Evolutionary conservation across 2,888 invertebrate genomes (phyloP), one percentile per base, ranked within the genome.

Genomic region (Drosophila birchii): DNA sequence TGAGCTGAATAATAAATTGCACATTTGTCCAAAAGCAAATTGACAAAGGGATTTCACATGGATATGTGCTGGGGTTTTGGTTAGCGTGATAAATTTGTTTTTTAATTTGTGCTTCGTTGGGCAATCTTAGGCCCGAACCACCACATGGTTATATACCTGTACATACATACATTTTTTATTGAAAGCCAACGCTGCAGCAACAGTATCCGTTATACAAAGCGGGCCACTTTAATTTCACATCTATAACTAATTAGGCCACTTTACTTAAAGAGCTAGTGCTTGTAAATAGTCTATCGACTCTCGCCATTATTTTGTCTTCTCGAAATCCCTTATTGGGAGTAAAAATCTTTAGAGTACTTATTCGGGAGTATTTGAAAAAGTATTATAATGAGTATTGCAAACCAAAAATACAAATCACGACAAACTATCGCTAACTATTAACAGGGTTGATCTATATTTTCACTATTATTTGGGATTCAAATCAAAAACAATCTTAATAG

Each of bases 151-250:
- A 51, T 36, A 53, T 16, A 36, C 34, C 34, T 57, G 60, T 67
- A 71, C 53, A 74, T 67, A 71, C 53, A 74, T 68, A 58, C 56
- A 73, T 58, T 71, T 57, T 51, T 56, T 36, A 72, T 57, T 72
- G 32, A 43, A 74, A 76, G 60, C 74, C 73, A 67, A 53, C 70
- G 69, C 53, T 62, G 75, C 53, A 67, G 75, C 81, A 70, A 81
- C 84, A 80, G 80, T 81, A 78, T 80, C 84, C 83, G 80, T 81
- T 80, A 83, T 72, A 80, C 58, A 79, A 68, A 73, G 59, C 66
- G 59, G 71, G 62, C 43, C 72, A 58, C 38, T 56, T 51, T 68
- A 23, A 41, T 57, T 67, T 45, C 23, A 41, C 58, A 75, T 70
- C 54, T 75, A 70, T 23, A 75, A 23, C 60, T 71, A 75, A 76